These are phyloP conservation scores for Cettia cetti DNA, from an alignment of 2,113 vertebrate species.

Conservation along the genomic window DNA sequence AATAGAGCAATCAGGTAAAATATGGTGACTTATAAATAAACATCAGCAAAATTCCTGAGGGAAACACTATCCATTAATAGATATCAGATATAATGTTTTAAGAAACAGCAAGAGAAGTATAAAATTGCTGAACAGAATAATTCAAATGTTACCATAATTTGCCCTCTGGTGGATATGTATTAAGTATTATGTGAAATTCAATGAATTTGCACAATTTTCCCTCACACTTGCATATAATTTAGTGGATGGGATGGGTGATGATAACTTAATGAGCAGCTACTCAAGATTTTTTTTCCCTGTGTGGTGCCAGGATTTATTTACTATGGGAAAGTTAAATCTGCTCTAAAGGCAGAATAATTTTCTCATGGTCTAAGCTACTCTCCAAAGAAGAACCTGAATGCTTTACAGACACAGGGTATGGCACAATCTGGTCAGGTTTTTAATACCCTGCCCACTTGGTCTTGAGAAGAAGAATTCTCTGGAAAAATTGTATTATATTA, in stretches of 20 bases:
- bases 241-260: not conserved
- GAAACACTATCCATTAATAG: not conserved
- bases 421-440: not conserved
- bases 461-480: not conserved
- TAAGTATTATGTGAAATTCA: not conserved
- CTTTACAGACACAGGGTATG: not conserved
- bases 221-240: not conserved
- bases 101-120: not conserved
- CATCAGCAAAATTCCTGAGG: not conserved
- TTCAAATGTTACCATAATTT: not conserved
- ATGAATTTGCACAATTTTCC: not conserved
- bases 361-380: not conserved
- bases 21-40: slow-evolving; percentile 10
- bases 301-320: not conserved
- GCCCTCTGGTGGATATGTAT: not conserved
- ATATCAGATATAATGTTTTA: not conserved
- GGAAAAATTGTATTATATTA: not conserved
- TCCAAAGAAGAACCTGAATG: not conserved
- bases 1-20: not conserved
- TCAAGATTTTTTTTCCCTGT: not conserved
- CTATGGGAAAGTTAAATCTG: not conserved
- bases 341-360: not conserved
- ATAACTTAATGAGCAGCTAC: not conserved
- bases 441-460: not conserved
- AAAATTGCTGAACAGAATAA: not conserved